Conservation (phyloP, 2,113 vertebrate genomes). For the Candoia aspera region DNA sequence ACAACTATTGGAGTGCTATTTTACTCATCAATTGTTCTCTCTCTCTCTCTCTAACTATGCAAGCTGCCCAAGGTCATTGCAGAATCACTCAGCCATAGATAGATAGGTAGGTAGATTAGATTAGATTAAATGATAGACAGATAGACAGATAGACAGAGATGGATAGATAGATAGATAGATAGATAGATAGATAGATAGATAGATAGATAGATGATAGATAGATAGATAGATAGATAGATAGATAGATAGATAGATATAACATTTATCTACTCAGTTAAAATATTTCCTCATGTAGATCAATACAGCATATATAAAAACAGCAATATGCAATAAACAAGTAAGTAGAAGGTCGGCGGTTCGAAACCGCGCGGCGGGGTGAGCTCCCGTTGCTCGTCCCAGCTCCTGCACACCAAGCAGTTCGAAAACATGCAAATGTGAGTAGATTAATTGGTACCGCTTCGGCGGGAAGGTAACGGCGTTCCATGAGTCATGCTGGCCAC, state of each 20-base stretch:
- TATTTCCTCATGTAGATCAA: not conserved
- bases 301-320: not conserved
- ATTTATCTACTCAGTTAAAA: not conserved
- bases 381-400: too few species aligned
- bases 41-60: too few species aligned
- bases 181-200: not conserved
- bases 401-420: too few species aligned
- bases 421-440: too few species aligned
- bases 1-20: not conserved
- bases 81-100: not conserved
- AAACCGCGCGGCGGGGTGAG: too few species aligned
- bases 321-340: not conserved
- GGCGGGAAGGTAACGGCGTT: too few species aligned
- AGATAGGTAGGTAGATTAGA: too few species aligned
- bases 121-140: too few species aligned
- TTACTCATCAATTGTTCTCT: not conserved
- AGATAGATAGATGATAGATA: too few species aligned
- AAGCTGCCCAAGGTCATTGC: not conserved
- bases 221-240: not conserved
- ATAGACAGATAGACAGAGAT: not conserved
- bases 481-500: too few species aligned
- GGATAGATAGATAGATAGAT: not conserved
- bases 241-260: not conserved
- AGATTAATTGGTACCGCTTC: too few species aligned
- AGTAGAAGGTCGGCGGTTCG: too few species aligned